Conservation (phyloP, 2,113 vertebrate species). For the Dicerorhinus sumatrensis region DNA sequence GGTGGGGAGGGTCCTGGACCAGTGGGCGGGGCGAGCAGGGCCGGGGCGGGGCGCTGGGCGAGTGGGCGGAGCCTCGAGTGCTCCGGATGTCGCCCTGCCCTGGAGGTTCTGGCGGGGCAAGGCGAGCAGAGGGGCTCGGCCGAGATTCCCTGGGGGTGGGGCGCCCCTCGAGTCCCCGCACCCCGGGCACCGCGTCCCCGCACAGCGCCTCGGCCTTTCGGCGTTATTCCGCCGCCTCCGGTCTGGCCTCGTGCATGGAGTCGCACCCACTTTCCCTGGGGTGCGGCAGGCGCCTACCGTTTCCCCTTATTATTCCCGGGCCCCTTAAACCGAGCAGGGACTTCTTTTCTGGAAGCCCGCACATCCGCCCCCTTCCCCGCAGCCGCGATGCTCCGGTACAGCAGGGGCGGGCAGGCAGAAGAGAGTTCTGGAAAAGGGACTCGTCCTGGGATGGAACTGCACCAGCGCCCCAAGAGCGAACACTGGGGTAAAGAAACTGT, state of each 20-base stretch:
- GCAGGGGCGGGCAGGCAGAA: rapidly evolving
- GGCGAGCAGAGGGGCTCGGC: rapidly evolving
- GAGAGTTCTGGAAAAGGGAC: not conserved
- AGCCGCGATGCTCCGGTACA: not conserved
- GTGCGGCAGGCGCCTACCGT: not conserved
- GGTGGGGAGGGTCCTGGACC: rapidly evolving
- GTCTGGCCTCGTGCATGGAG: too few relatives aligned
- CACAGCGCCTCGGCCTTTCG: rapidly evolving
- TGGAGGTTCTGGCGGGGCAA: rapidly evolving
- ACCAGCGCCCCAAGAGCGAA: not conserved
- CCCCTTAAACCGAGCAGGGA: rapidly evolving
- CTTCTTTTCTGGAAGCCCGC: too few relatives aligned
- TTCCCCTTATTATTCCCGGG: not conserved
- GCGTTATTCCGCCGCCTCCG: not conserved
- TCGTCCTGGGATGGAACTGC: not conserved
- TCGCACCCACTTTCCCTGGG: not conserved
- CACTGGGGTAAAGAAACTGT: not conserved
- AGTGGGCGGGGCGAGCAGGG: not conserved
- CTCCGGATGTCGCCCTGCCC: not conserved
- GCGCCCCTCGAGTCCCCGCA: rapidly evolving
- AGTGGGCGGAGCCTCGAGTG: not conserved
- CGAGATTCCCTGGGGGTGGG: rapidly evolving
- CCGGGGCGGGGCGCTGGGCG: not conserved
- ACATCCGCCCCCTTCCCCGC: too few relatives aligned
- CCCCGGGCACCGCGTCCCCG: rapidly evolving